A percentile compares a stretch with the other conserved stretches of the same genome.
Conservation (phyloP, 2,797 vertebrate genomes). For the Halcyon smyrnensis region DNA sequence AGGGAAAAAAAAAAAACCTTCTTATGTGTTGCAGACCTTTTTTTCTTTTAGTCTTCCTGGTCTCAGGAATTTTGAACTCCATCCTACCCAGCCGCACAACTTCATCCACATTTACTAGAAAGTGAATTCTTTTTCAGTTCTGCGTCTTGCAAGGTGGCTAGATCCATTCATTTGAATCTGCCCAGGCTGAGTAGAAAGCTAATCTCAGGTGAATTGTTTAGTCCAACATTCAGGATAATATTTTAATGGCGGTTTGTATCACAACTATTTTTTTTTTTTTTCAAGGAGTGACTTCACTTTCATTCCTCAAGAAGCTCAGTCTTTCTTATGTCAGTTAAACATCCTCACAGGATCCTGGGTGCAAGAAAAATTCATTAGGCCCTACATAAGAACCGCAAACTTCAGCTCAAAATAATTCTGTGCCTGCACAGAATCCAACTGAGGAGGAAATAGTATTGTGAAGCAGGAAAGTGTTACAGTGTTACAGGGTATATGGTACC, state of each 20-base stretch:
- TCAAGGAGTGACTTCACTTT: background rate
- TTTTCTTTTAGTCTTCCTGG: background rate
- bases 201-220: background rate
- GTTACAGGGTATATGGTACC: background rate
- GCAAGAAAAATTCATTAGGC: background rate
- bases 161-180: background rate
- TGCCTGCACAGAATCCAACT: background rate
- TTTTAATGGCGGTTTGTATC: background rate
- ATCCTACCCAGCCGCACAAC: background rate
- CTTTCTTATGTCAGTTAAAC: background rate
- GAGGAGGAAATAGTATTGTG: background rate
- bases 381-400: background rate
- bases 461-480: background rate
- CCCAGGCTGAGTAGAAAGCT: background rate
- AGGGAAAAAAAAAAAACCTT: background rate
- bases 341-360: background rate
- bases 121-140: background rate
- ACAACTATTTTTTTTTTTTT: background rate
- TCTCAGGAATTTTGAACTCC: background rate
- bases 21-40: background rate
- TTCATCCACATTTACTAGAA: background rate
- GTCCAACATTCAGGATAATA: background rate
- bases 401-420: background rate
- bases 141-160: background rate
- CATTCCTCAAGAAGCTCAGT: background rate